These are phyloP conservation scores for Knipowitschia caucasica DNA, from an alignment of 2,797 vertebrate genomes.

Conservation along the genomic window DNA sequence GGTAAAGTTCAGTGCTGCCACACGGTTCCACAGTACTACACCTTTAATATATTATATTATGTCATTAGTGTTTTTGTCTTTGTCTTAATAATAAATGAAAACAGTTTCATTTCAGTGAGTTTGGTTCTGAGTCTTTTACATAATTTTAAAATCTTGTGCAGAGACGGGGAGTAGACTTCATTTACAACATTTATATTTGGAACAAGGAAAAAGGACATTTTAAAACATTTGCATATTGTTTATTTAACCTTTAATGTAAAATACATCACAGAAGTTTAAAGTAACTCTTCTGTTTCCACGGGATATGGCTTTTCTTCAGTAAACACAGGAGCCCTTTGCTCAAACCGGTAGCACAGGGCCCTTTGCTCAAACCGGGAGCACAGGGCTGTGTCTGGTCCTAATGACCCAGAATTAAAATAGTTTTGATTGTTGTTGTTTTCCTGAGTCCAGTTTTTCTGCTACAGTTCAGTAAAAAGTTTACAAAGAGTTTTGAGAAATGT, in stretches of 20 bases:
- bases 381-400: constrained; percentile 36
- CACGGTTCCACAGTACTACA: constrained; percentile 14
- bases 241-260: constrained; percentile 39
- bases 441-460: constrained; percentile 55
- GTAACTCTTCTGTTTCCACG: constrained; percentile 17
- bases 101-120: too few relatives aligned
- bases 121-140: too few relatives aligned
- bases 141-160: too few relatives aligned
- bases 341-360: constrained; percentile 18
- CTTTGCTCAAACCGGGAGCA: constrained; percentile 3
- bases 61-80: too few relatives aligned
- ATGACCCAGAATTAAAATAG: constrained; percentile 31
- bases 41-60: constrained; percentile 4
- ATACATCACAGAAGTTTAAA: constrained; percentile 6
- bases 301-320: constrained; percentile 55
- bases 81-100: too few relatives aligned
- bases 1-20: constrained; percentile 44
- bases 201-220: constrained; percentile 27
- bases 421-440: constrained; percentile 33
- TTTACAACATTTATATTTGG: constrained; percentile 41
- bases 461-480: constrained; percentile 25
- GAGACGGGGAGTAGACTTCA: constrained; percentile 32
- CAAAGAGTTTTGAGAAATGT: constrained; percentile 11
- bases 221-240: constrained; percentile 26
- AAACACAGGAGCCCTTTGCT: constrained; percentile 43